Evolutionary conservation across 2,888 invertebrate genomes (phyloP).

Genomic region (Perithous albicinctus): DNA sequence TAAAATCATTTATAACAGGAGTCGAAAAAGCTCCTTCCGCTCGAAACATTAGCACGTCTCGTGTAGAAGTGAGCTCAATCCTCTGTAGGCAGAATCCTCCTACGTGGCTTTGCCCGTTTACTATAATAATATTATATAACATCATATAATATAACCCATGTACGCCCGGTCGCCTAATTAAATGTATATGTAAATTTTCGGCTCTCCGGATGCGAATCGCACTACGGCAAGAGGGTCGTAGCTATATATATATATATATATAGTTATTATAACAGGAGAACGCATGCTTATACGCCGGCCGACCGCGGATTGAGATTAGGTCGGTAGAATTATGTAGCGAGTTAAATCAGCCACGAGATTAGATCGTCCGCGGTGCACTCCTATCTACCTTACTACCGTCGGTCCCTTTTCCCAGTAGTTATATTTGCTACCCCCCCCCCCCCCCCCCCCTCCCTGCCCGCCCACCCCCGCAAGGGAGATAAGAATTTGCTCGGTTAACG

Average conservation of each 20-base stretch:
- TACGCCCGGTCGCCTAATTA: conserved; percentile 78
- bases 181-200: conserved; percentile 77
- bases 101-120: conserved; percentile 16
- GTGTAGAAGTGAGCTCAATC: conserved; percentile 3
- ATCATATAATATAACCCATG: conserved; percentile 56
- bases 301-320: conserved; percentile 82
- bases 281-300: conserved; percentile 80
- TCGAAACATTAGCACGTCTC: conserved; percentile 2
- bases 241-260: conserved; percentile 8
- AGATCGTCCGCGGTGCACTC: conserved; percentile 80
- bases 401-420: conserved; percentile 73
- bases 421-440: conserved; percentile 80
- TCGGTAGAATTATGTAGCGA: conserved; percentile 84
- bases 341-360: conserved; percentile 84
- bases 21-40: conserved; percentile 4
- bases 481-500: conserved; percentile 69
- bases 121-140: conserved; percentile 64
- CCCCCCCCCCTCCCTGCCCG: no score
- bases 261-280: conserved; percentile 65
- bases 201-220: conserved; percentile 52
- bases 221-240: conserved; percentile 71
- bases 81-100: neutral
- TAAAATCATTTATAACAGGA: conserved; percentile 11
- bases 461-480: conserved; percentile 60
- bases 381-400: conserved; percentile 78